These are phyloP conservation scores for Ecliptopera silaceata DNA, from an alignment of 2,888 invertebrate genomes.

Conservation along the genomic window DNA sequence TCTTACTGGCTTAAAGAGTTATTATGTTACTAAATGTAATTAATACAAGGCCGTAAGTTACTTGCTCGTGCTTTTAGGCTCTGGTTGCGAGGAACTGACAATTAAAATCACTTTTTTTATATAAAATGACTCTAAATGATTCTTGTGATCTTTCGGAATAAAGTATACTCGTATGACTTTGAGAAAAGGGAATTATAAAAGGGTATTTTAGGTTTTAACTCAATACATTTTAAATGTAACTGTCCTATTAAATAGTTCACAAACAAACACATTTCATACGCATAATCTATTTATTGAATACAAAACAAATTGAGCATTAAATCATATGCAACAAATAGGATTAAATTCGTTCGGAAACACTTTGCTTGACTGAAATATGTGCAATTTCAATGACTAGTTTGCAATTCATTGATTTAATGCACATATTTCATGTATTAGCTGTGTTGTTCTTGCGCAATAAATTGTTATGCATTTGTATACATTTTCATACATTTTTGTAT, in stretches of 20 bases:
- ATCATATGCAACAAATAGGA: conserved; percentile 21
- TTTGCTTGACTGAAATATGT: conserved; percentile 21
- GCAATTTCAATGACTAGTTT: conserved; percentile 13
- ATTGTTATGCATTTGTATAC: conserved; percentile 8
- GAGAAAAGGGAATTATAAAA: too few relatives aligned
- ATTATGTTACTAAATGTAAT: too few relatives aligned
- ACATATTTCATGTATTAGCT: conserved; percentile 7
- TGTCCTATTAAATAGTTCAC: neutral
- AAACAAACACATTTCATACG: conserved; percentile 10
- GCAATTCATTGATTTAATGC: conserved; percentile 14
- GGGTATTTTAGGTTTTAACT: neutral
- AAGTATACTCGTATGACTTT: too few relatives aligned
- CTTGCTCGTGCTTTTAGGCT: too few relatives aligned
- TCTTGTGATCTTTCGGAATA: too few relatives aligned
- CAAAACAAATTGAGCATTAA: conserved; percentile 22
- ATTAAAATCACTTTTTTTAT: too few relatives aligned
- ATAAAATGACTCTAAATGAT: too few relatives aligned
- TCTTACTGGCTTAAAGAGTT: too few relatives aligned
- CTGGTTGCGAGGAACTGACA: too few relatives aligned
- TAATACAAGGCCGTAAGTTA: too few relatives aligned
- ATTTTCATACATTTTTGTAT: too few relatives aligned
- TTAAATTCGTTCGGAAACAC: conserved; percentile 22
- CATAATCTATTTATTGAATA: conserved; percentile 13
- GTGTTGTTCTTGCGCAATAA: conserved; percentile 10
- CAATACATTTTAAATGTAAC: too few relatives aligned